Conservation (phyloP, 2,888 invertebrate genomes). For the Axea sp. region DNA sequence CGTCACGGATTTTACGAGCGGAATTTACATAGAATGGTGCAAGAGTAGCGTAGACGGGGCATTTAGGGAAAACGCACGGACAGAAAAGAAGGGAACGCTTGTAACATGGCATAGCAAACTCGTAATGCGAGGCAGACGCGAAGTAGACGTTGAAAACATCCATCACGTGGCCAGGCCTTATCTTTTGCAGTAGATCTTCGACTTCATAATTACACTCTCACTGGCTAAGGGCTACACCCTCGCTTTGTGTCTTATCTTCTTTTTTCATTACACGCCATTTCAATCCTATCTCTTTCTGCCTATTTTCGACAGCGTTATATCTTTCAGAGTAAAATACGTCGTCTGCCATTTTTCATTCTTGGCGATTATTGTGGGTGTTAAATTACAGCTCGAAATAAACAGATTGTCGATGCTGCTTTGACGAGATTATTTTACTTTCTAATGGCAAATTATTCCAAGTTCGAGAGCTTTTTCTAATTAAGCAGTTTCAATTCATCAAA, state of each 20-base stretch:
- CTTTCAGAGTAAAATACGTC: slow-evolving; percentile 57
- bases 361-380: slow-evolving; percentile 47
- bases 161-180: slow-evolving; percentile 77
- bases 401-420: slow-evolving; percentile 35
- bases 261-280: slow-evolving; percentile 60
- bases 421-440: slow-evolving; percentile 34
- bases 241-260: slow-evolving; percentile 60
- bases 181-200: slow-evolving; percentile 76
- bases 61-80: slow-evolving; percentile 67
- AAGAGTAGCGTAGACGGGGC: slow-evolving; percentile 68
- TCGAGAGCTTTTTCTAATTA: background rate
- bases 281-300: slow-evolving; percentile 59
- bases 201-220: slow-evolving; percentile 78
- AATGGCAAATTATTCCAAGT: slow-evolving; percentile 7
- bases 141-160: slow-evolving; percentile 79
- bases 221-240: slow-evolving; percentile 65
- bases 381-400: slow-evolving; percentile 37
- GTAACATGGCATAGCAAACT: slow-evolving; percentile 54
- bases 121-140: slow-evolving; percentile 78
- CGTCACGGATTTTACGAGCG: slow-evolving; percentile 74
- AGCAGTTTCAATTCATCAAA: too few relatives aligned
- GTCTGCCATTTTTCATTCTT: slow-evolving; percentile 52
- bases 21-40: slow-evolving; percentile 77
- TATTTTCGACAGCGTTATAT: slow-evolving; percentile 57
- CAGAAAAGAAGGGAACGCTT: slow-evolving; percentile 58